Conservation (phyloP, 2,888 invertebrate species). For the Eupithecia centaureata region DNA sequence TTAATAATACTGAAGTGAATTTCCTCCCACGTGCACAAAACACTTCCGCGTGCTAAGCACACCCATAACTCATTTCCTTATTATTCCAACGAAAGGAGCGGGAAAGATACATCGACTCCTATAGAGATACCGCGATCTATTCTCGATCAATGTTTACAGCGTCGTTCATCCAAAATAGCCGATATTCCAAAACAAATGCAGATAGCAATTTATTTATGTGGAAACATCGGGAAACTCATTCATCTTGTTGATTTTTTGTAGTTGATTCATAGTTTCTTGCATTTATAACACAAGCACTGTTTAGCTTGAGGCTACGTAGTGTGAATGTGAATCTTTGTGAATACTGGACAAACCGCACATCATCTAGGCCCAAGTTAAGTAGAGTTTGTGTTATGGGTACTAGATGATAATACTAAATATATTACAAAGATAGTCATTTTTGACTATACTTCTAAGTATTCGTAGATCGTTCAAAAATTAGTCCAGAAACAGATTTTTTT, state of each 20-base stretch:
- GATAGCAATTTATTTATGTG: constrained; percentile 11
- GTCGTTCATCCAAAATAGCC: constrained; percentile 17
- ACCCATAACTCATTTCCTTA: constrained; percentile 18
- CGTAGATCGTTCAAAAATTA: no score
- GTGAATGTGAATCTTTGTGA: no score
- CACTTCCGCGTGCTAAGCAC: background rate
- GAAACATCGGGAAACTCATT: constrained; percentile 1
- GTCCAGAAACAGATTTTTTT: background rate
- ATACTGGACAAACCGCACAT: no score
- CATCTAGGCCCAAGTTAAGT: no score
- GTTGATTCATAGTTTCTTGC: background rate
- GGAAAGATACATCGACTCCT: constrained; percentile 23
- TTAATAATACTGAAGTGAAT: background rate
- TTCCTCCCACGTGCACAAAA: background rate
- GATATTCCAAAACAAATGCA: constrained; percentile 10
- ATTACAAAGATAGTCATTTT: no score
- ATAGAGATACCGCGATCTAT: constrained; percentile 24
- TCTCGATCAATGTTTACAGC: constrained; percentile 25
- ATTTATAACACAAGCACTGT: no score
- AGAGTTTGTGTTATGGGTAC: no score
- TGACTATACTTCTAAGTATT: no score
- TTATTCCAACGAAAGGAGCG: constrained; percentile 36
- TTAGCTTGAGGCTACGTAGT: no score
- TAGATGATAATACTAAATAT: no score
- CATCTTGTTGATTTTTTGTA: background rate